These are phyloP conservation scores for Lipotes vexillifer DNA, from an alignment of 2,113 vertebrate genomes.

Conservation along the genomic window DNA sequence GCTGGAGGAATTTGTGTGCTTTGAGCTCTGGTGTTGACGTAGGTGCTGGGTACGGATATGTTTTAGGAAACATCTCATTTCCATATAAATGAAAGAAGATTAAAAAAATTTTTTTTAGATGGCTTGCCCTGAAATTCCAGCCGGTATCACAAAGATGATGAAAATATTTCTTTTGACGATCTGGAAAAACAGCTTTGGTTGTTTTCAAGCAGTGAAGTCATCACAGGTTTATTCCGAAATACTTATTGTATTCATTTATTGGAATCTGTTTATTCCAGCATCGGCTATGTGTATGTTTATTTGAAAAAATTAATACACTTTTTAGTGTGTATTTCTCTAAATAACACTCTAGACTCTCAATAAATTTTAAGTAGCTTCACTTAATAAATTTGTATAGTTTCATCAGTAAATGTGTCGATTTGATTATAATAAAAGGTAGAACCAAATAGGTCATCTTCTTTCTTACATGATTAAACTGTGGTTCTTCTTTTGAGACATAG, in stretches of 20 bases:
- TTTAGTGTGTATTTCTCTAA: background rate
- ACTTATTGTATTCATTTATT: background rate
- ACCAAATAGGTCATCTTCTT: background rate
- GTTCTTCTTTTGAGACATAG: background rate
- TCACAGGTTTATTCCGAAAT: constrained; percentile 31
- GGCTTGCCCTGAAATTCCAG: constrained; percentile 52
- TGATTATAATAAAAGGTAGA: constrained; percentile 13
- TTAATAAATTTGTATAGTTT: background rate
- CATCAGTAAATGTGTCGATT: background rate
- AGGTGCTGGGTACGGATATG: constrained; percentile 52
- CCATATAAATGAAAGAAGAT: constrained; percentile 70
- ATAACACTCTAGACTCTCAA: background rate
- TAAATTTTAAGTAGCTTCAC: background rate
- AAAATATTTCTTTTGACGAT: constrained; percentile 26
- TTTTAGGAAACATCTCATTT: constrained; percentile 74
- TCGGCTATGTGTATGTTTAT: background rate
- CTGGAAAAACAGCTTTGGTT: constrained; percentile 24
- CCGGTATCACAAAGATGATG: constrained; percentile 45
- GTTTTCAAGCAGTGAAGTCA: background rate
- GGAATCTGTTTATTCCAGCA: background rate
- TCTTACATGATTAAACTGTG: background rate
- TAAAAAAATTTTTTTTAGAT: constrained; percentile 38
- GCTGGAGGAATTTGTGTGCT: constrained; percentile 35
- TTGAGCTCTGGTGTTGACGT: constrained; percentile 66
- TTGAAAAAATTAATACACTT: constrained; percentile 9